Percentiles rank a stretch among this genome's conserved stretches.
These are phyloP conservation scores for Stigmatopora nigra DNA, from an alignment of 2,113 vertebrate species.

Conservation along the genomic window DNA sequence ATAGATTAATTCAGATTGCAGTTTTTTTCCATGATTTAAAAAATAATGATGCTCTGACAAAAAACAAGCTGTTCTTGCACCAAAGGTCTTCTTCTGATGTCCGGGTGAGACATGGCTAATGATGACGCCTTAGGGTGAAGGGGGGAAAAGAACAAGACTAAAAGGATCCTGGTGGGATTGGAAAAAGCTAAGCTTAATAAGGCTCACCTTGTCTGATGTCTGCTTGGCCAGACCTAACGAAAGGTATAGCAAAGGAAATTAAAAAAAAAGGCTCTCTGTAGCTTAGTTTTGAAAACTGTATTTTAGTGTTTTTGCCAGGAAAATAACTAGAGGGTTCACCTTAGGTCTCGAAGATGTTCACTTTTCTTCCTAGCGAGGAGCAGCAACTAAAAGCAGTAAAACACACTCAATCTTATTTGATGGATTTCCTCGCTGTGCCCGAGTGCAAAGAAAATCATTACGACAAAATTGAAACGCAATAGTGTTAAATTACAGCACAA, in stretches of 20 bases:
- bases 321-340: neutral
- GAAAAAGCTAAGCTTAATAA: slow-evolving; percentile 23
- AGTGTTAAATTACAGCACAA: neutral
- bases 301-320: neutral
- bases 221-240: slow-evolving; percentile 26
- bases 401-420: neutral
- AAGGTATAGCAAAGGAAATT: slow-evolving; percentile 3
- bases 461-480: slow-evolving; percentile 1
- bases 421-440: neutral
- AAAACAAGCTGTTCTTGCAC: slow-evolving; percentile 28
- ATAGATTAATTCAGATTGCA: neutral
- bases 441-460: slow-evolving; percentile 2
- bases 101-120: slow-evolving; percentile 39
- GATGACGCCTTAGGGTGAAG: slow-evolving; percentile 36
- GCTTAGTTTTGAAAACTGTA: neutral
- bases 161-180: neutral
- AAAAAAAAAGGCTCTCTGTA: neutral
- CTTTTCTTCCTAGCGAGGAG: neutral
- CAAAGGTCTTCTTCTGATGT: slow-evolving; percentile 37
- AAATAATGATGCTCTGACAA: slow-evolving; percentile 21
- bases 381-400: neutral
- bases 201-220: slow-evolving; percentile 30
- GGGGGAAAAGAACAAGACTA: neutral
- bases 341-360: neutral
- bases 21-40: neutral